phyloP scores from a whole-genome alignment of 1,140 invertebrate genomes.

The Limonius californicus region DNA sequence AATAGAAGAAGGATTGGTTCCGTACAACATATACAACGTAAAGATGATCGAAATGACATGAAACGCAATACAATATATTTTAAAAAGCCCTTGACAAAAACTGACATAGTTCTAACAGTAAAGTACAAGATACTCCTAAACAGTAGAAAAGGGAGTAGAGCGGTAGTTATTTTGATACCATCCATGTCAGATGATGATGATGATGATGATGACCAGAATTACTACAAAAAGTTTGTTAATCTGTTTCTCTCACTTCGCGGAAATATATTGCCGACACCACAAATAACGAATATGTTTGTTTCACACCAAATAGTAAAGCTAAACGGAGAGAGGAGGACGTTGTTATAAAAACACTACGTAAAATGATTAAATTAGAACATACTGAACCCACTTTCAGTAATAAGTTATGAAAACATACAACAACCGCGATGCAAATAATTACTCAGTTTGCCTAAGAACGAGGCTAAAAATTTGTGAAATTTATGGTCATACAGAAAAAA shows the following conservation, averaged over 20 bases:
- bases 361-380: slow-evolving; percentile 23
- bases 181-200: no score
- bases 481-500: slow-evolving; percentile 31
- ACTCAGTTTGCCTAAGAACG: slow-evolving; percentile 26
- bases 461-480: slow-evolving; percentile 26
- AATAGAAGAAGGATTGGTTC: slow-evolving; percentile 32
- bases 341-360: slow-evolving; percentile 18
- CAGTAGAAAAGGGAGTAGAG: slow-evolving; percentile 28
- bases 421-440: slow-evolving; percentile 23
- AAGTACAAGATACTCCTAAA: slow-evolving; percentile 29
- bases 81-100: slow-evolving; percentile 25
- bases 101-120: slow-evolving; percentile 20
- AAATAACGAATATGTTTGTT: slow-evolving; percentile 25
- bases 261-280: slow-evolving; percentile 19
- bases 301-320: slow-evolving; percentile 17
- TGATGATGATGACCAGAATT: no score
- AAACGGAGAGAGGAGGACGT: slow-evolving; percentile 25
- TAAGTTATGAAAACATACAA: slow-evolving; percentile 25
- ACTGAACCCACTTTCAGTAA: slow-evolving; percentile 17
- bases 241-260: background rate
- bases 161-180: slow-evolving; percentile 26
- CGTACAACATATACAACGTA: slow-evolving; percentile 32
- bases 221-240: background rate
- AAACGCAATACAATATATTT: slow-evolving; percentile 28
- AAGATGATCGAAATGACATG: slow-evolving; percentile 24